These are phyloP conservation scores for Cosmorhoe ocellata DNA, from an alignment of 2,888 invertebrate species.

Conservation along the genomic window DNA sequence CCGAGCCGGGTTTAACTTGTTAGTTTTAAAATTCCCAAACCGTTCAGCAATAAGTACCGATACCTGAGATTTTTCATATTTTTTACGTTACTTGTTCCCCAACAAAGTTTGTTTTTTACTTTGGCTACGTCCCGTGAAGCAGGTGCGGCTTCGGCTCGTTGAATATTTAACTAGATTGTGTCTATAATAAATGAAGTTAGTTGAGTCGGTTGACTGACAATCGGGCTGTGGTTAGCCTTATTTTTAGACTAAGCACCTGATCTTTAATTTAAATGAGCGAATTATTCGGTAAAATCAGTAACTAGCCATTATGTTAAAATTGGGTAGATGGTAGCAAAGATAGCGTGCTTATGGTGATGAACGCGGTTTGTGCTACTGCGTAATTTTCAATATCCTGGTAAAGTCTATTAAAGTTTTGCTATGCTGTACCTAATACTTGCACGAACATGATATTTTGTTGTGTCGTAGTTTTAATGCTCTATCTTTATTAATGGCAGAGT, in stretches of 20 bases:
- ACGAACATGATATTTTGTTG: no score
- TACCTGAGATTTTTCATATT: conserved; percentile 25
- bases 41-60: conserved; percentile 2
- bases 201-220: conserved; percentile 38
- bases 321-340: no score
- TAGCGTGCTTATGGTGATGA: conserved; percentile 12
- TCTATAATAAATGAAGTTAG: conserved; percentile 40
- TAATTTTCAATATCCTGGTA: background rate
- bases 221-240: conserved; percentile 33
- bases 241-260: conserved; percentile 31
- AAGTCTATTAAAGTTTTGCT: no score
- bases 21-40: conserved; percentile 42
- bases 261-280: conserved; percentile 33
- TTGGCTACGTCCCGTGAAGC: conserved; percentile 28
- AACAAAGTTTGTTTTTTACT: conserved; percentile 29
- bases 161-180: conserved; percentile 37
- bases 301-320: conserved; percentile 23
- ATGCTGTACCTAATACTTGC: no score
- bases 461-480: no score
- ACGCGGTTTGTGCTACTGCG: conserved; percentile 1
- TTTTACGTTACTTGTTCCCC: conserved; percentile 27
- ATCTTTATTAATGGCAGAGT: no score
- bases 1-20: conserved; percentile 42
- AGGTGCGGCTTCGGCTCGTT: conserved; percentile 35
- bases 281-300: conserved; percentile 30